Evolutionary conservation across 2,113 vertebrate genomes (phyloP).

Genomic region (Sciurus niger): DNA sequence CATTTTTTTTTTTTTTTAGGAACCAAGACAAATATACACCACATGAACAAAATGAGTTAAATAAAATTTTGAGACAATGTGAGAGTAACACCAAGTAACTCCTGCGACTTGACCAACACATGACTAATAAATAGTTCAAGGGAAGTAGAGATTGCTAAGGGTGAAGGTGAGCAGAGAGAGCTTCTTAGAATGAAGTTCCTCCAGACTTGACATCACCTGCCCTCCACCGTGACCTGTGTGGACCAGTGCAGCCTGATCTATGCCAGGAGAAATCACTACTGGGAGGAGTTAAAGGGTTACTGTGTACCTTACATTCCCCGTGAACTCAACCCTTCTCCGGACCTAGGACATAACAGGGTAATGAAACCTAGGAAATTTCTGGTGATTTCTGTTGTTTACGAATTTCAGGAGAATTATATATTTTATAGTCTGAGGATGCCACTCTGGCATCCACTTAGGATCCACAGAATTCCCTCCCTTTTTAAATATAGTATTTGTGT

Average conservation of each 20-base stretch:
- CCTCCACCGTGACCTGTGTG: background rate
- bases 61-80: background rate
- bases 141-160: background rate
- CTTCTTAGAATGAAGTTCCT: background rate
- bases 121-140: background rate
- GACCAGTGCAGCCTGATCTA: background rate
- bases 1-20: background rate
- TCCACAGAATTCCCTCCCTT: slow-evolving; percentile 77
- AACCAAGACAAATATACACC: background rate
- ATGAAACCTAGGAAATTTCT: slow-evolving; percentile 29
- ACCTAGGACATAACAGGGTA: background rate
- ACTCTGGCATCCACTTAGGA: slow-evolving; percentile 65
- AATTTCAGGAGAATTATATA: slow-evolving; percentile 63
- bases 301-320: background rate
- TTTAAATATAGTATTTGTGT: slow-evolving; percentile 81
- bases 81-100: background rate
- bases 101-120: background rate
- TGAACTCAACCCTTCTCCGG: background rate
- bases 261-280: background rate
- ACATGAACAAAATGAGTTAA: slow-evolving; percentile 9
- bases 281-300: background rate
- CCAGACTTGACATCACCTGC: background rate
- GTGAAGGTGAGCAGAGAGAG: background rate
- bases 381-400: slow-evolving; percentile 61
- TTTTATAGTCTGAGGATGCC: slow-evolving; percentile 65